These are phyloP conservation scores for Tortrix viridana DNA, from an alignment of 2,888 invertebrate genomes.

Conservation along the genomic window DNA sequence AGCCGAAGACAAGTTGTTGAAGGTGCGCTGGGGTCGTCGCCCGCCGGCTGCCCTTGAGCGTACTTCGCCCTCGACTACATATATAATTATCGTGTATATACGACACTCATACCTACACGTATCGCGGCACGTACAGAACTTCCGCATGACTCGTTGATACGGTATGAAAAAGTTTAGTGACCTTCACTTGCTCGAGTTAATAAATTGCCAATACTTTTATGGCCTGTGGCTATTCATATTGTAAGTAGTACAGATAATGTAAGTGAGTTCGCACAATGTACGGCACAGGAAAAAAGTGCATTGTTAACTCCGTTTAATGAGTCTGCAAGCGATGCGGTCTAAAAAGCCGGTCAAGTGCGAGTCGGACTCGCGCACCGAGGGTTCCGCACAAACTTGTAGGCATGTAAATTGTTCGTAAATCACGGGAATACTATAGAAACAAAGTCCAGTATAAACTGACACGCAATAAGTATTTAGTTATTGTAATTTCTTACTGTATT, in stretches of 20 bases:
- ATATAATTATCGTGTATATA: slow-evolving; percentile 32
- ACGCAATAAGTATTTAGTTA: no score
- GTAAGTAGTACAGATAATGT: neutral
- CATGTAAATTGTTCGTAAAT: no score
- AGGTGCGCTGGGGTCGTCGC: slow-evolving; percentile 69
- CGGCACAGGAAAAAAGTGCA: slow-evolving; percentile 4
- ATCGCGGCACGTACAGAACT: slow-evolving; percentile 51
- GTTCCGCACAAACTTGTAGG: no score
- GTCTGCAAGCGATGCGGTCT: neutral
- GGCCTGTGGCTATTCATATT: slow-evolving; percentile 1
- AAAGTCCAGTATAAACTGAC: no score
- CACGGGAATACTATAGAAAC: no score
- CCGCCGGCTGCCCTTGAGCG: slow-evolving; percentile 77
- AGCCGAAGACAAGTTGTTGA: slow-evolving; percentile 49
- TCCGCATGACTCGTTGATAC: slow-evolving; percentile 52
- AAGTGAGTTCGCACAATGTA: slow-evolving; percentile 2
- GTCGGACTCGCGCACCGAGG: no score
- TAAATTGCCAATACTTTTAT: slow-evolving; percentile 30
- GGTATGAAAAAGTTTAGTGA: slow-evolving; percentile 59
- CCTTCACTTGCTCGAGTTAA: slow-evolving; percentile 55
- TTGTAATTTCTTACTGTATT: no score
- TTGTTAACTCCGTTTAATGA: slow-evolving; percentile 7
- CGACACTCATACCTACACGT: slow-evolving; percentile 24
- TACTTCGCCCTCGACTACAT: slow-evolving; percentile 67
- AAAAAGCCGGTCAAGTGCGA: no score